Conservation (phyloP, 2,888 invertebrate genomes). For the Aspidapion aeneum region DNA sequence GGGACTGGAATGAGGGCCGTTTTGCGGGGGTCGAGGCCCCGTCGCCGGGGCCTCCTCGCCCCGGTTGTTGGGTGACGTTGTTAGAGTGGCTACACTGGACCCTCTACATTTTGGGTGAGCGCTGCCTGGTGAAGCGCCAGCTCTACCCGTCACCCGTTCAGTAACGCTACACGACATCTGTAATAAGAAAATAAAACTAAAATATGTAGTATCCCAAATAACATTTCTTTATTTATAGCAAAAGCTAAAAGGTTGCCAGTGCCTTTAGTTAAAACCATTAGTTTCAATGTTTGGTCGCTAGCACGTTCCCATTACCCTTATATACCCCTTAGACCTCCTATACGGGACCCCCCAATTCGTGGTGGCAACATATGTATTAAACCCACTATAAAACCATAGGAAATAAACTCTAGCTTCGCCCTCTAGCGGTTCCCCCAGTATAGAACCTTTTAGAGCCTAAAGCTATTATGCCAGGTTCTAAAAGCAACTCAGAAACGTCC, state of each 20-base stretch:
- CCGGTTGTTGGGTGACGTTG: slow-evolving; percentile 45
- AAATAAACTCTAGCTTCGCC: too few species aligned
- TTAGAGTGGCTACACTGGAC: slow-evolving; percentile 38
- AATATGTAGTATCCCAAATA: neutral
- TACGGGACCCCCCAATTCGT: too few species aligned
- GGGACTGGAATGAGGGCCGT: slow-evolving; percentile 40
- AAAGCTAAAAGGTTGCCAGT: neutral
- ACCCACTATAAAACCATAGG: too few species aligned
- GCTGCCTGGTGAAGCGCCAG: slow-evolving; percentile 44
- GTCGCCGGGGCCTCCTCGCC: slow-evolving; percentile 25
- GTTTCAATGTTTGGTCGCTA: too few species aligned
- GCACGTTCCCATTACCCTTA: too few species aligned
- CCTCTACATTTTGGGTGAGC: slow-evolving; percentile 38
- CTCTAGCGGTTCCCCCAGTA: too few species aligned
- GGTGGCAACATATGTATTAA: too few species aligned
- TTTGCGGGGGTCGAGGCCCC: slow-evolving; percentile 39
- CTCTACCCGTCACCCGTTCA: slow-evolving; percentile 48
- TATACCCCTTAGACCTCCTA: too few species aligned
- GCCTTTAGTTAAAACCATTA: too few species aligned
- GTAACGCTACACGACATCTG: slow-evolving; percentile 60
- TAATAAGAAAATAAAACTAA: slow-evolving; percentile 18
- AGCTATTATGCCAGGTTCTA: too few species aligned
- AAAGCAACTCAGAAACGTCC: too few species aligned
- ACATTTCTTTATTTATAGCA: neutral
- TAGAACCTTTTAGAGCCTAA: too few species aligned